Conservation (phyloP, 2,797 vertebrate species). For the Parauchenoglanis ngamensis region DNA sequence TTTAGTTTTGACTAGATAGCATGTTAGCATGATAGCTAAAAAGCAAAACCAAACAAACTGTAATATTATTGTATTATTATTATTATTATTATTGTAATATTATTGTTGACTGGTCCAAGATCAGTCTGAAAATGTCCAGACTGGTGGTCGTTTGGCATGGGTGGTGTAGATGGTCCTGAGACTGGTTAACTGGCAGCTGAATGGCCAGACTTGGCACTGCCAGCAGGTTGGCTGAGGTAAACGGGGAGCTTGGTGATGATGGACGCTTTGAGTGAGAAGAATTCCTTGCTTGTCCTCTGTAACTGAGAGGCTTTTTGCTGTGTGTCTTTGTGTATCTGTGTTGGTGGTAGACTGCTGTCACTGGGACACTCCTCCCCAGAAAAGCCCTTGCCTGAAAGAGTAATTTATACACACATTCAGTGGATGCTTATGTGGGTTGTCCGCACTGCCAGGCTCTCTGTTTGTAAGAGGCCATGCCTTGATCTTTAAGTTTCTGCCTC, state of each 20-base stretch:
- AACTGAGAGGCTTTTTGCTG: conserved; percentile 50
- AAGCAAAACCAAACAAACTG: not conserved
- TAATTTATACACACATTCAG: conserved; percentile 28
- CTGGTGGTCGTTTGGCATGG: conserved; percentile 13
- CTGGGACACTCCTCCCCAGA: conserved; percentile 40
- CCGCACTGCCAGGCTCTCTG: not conserved
- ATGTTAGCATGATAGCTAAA: not conserved
- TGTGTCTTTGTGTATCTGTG: conserved; percentile 41
- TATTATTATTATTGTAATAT: no score
- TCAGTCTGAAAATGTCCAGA: not conserved
- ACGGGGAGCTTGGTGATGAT: conserved; percentile 53
- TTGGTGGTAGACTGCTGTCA: conserved; percentile 34
- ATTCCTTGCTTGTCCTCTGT: conserved; percentile 60
- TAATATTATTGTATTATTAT: not conserved
- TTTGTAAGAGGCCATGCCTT: conserved; percentile 16
- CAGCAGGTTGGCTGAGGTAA: conserved; percentile 51
- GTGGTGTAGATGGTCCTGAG: conserved; percentile 13
- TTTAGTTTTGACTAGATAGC: not conserved
- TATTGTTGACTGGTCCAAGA: not conserved
- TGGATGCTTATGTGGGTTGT: conserved; percentile 19
- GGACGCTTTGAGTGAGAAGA: conserved; percentile 44
- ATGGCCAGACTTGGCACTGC: conserved; percentile 54
- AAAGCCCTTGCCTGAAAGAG: conserved; percentile 27
- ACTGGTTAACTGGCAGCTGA: conserved; percentile 46
- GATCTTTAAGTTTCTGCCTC: conserved; percentile 1